Conservation (phyloP, 2,113 vertebrate species). For the Salminus brasiliensis region DNA sequence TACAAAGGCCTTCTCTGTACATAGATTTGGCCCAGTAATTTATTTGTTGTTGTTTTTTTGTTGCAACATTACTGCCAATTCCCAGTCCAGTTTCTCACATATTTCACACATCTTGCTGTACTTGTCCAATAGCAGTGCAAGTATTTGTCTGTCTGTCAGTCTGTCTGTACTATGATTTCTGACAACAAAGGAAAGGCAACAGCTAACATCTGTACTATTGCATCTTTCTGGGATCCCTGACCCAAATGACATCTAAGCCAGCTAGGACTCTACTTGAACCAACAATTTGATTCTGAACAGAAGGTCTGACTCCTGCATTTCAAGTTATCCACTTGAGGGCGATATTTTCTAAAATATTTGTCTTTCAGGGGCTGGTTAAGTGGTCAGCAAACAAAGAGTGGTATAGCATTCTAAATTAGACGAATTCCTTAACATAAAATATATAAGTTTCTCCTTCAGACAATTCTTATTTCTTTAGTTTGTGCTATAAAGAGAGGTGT, state of each 20-base stretch:
- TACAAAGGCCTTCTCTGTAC: background rate
- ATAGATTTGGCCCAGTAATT: background rate
- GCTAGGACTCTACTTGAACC: background rate
- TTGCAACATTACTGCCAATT: no score
- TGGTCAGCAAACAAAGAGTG: background rate
- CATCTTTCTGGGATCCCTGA: background rate
- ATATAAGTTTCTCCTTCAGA: conserved; percentile 29
- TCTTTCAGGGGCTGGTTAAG: background rate
- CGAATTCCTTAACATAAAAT: background rate
- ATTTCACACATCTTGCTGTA: no score
- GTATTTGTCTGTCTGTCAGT: no score
- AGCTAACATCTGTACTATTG: background rate
- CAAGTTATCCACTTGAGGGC: conserved; percentile 10
- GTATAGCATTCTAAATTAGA: background rate
- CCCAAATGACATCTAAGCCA: background rate
- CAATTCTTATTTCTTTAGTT: conserved; percentile 55
- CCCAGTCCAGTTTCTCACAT: no score
- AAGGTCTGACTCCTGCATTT: background rate
- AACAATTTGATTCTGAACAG: background rate
- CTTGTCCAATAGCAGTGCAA: no score
- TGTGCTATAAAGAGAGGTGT: conserved; percentile 42
- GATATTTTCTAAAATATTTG: conserved; percentile 12
- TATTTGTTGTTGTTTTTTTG: no score
- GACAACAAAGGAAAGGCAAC: background rate
- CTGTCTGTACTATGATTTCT: no score